phyloP scores from a whole-genome alignment of 2,113 vertebrate genomes.

The Athene noctua region DNA sequence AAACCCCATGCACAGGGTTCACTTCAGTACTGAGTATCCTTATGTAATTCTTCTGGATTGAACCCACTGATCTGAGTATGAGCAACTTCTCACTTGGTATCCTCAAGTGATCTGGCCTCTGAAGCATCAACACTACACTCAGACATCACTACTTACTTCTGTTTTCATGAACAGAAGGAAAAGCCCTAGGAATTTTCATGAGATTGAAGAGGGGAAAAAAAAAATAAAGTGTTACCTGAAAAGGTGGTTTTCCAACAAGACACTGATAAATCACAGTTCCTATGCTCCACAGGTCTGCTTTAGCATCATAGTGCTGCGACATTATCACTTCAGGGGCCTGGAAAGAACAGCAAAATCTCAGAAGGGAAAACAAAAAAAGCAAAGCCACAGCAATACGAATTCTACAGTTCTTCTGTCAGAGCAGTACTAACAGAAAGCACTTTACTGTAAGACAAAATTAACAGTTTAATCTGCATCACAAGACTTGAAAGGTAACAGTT shows the following conservation, averaged over 20 bases:
- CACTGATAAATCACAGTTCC: slow-evolving; percentile 97
- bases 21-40: background rate
- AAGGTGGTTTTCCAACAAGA: slow-evolving; percentile 97
- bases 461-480: background rate
- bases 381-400: background rate
- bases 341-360: slow-evolving; percentile 1
- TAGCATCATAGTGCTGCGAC: slow-evolving; percentile 98
- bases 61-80: background rate
- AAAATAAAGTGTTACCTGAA: slow-evolving; percentile 81
- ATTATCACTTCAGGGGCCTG: slow-evolving; percentile 98
- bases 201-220: background rate
- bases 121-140: background rate
- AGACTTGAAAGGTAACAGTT: background rate
- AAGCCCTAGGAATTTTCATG: background rate
- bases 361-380: background rate
- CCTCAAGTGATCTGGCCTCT: background rate
- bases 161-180: background rate
- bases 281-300: slow-evolving; percentile 97
- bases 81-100: background rate
- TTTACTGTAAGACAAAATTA: background rate
- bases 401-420: background rate
- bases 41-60: background rate
- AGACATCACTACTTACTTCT: background rate
- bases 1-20: background rate
- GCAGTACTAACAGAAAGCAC: background rate